Base-by-base conservation (phyloP, 2,113 vertebrate genomes). In the Lepus americanus region DNA sequence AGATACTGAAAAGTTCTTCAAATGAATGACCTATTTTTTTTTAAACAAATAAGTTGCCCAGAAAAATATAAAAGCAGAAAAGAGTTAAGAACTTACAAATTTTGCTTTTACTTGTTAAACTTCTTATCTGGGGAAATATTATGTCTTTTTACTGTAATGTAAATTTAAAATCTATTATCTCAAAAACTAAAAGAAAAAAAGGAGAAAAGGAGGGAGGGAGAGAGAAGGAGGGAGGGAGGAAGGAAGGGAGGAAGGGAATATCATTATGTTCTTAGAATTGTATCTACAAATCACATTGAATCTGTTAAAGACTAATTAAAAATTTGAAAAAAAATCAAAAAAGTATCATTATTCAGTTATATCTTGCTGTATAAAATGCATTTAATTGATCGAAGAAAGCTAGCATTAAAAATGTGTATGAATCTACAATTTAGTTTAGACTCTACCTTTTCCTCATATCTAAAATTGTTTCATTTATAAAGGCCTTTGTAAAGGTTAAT, bases 391-490 rank as follows among this genome's bases (percentile, higher is more conserved):
- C 90, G 67, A 80, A 1, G 94, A 67, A 22, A 31, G 1, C 23
- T 92, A 31, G 0, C 31, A 84, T 89, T 93, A 51, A 83, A 66
- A 66, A 51, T 36, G n/a, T 36, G 14, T 20, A 74, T 73, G 31
- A 78, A 66, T 5, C 73, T 82, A 33, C 61, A 73, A 89, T 53
- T 93, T 92, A 12, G 14, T 87, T 93, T 80, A 33, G 55, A 59
- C 22, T 69, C 19, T 73, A 89, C 19, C 25, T 17, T 78, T 95
- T 94, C 23, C 14, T 85, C 39, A 17, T n/a, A 59, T 64, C 10
- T 63, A 72, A 91, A 94, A 88, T 73, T 1, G 67, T 69, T 77
- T 92, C 14, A 77, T 94, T 80, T 33, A 86, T 64, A 87, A 90
- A 74, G 2, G 7, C 23, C 2, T 92, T 89, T 72, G 19, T 53